Conservation (phyloP, 1,140 invertebrate genomes). For the Geopemphigus sp. region DNA sequence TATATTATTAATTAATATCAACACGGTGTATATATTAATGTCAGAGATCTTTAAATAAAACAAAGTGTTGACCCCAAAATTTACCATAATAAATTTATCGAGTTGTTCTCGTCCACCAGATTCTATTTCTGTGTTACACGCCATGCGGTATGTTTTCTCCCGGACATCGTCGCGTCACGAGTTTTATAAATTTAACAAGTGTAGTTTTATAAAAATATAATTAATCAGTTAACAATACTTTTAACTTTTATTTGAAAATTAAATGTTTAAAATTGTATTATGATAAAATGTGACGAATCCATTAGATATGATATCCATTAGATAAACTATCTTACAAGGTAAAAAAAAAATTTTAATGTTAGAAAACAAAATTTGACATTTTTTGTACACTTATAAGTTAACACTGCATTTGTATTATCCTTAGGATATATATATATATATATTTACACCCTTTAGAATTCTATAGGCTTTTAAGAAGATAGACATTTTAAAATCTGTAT, state of each 20-base stretch:
- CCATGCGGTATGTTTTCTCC: conserved; percentile 37
- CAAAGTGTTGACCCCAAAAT: conserved; percentile 46
- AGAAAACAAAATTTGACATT: neutral
- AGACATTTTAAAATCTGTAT: no score
- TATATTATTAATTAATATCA: neutral
- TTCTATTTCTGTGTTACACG: conserved; percentile 45
- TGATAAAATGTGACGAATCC: neutral
- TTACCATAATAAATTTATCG: conserved; percentile 49
- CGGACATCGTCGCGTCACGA: conserved; percentile 12
- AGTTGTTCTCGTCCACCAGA: conserved; percentile 38
- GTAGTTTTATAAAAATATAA: neutral
- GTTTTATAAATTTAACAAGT: neutral
- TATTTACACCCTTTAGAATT: no score
- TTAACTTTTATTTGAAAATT: neutral
- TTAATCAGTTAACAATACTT: conserved; percentile 19
- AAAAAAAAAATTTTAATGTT: neutral
- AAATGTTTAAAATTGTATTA: neutral
- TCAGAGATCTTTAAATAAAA: conserved; percentile 38
- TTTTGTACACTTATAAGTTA: no score
- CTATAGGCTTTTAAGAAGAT: no score
- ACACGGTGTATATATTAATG: conserved; percentile 33
- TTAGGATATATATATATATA: no score
- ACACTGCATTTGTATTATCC: no score
- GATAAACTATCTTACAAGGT: neutral
- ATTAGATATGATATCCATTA: neutral